Conservation (phyloP, 2,888 invertebrate genomes). For the Caenorhabditis doughertyi region DNA sequence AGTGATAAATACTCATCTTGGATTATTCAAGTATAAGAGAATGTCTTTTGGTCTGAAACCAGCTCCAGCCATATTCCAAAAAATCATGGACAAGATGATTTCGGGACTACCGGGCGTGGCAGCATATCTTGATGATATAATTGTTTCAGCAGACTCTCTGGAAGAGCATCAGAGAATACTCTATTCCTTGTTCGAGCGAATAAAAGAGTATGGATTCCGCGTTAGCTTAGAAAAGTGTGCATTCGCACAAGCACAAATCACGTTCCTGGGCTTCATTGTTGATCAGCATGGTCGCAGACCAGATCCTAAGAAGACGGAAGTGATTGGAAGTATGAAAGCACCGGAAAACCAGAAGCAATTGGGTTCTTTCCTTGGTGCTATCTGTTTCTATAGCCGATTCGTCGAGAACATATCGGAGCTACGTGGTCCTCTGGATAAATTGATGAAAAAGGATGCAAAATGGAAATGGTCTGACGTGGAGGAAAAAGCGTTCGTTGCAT, state of each 20-base stretch:
- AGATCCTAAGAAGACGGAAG: neutral
- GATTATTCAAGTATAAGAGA: conserved; percentile 66
- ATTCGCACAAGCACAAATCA: neutral
- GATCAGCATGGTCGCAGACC: neutral
- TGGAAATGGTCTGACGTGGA: conserved; percentile 47
- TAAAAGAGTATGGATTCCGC: conserved; percentile 16
- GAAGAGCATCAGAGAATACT: conserved; percentile 42
- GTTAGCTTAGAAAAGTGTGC: conserved; percentile 7
- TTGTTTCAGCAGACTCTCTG: neutral
- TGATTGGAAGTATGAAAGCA: neutral
- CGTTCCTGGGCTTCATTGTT: conserved; percentile 41
- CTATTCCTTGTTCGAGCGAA: conserved; percentile 3
- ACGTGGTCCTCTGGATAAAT: conserved; percentile 10
- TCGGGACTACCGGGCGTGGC: conserved; percentile 44
- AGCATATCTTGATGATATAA: conserved; percentile 45
- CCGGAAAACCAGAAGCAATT: neutral
- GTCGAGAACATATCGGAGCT: neutral
- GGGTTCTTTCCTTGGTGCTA: neutral
- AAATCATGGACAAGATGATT: conserved; percentile 36
- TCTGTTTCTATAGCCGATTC: neutral
- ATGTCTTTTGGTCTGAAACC: conserved; percentile 72
- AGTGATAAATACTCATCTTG: conserved; percentile 67
- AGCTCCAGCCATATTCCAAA: no score
- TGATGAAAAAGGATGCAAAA: conserved; percentile 8
- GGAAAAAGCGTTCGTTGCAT: conserved; percentile 43